Conservation (phyloP, 2,888 invertebrate species). For the Thereva nobilitata region DNA sequence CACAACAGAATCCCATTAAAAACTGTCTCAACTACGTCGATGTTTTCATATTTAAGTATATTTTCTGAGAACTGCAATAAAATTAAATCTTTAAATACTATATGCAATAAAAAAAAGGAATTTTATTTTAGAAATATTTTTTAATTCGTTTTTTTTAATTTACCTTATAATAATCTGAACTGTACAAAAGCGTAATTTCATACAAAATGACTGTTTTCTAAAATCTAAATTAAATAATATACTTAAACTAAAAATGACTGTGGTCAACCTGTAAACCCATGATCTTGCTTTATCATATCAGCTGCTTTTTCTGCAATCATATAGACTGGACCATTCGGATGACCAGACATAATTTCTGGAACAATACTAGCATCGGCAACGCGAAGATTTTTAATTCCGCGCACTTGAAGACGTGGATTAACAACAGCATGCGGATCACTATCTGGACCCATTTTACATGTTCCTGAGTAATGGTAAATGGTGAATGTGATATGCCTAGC, state of each 20-base stretch:
- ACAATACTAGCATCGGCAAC: slow-evolving; percentile 60
- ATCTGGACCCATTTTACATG: slow-evolving; percentile 65
- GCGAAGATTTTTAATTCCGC: slow-evolving; percentile 56
- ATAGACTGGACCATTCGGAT: slow-evolving; percentile 59
- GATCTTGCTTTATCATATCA: slow-evolving; percentile 58
- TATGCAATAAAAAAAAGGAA: slow-evolving; percentile 1
- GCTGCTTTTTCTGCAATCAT: slow-evolving; percentile 61
- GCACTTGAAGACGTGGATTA: slow-evolving; percentile 60
- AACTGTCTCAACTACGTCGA: too few relatives aligned
- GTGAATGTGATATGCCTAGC: slow-evolving; percentile 62
- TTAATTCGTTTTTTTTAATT: neutral
- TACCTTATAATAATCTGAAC: slow-evolving; percentile 12
- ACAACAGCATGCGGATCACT: slow-evolving; percentile 64
- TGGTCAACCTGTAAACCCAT: slow-evolving; percentile 48
- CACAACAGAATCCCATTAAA: too few relatives aligned
- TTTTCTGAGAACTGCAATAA: neutral
- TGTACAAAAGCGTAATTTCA: slow-evolving; percentile 38
- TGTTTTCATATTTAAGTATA: neutral
- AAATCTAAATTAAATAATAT: slow-evolving; percentile 1
- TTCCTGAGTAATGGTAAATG: slow-evolving; percentile 64
- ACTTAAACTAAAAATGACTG: neutral
- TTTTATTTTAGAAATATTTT: slow-evolving; percentile 1
- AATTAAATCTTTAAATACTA: neutral
- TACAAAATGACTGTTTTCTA: slow-evolving; percentile 27
- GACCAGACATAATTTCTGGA: slow-evolving; percentile 58